These are phyloP conservation scores for Cacatua alba DNA, from an alignment of 2,113 vertebrate species.

Conservation along the genomic window DNA sequence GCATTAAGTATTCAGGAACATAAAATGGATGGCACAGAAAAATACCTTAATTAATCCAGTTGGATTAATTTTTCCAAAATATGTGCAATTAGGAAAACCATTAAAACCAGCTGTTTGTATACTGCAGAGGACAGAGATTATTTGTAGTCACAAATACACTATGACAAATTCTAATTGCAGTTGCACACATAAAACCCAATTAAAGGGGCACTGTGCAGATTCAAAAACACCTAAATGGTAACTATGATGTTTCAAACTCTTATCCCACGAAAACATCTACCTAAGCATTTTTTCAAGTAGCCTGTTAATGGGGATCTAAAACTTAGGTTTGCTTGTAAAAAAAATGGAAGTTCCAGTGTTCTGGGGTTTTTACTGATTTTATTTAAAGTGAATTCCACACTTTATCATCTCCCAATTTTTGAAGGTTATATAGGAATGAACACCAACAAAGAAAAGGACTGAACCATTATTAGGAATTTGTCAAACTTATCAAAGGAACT, in stretches of 20 bases:
- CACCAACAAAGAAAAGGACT: background rate
- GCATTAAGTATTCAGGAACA: background rate
- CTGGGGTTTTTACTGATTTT: background rate
- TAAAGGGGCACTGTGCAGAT: background rate
- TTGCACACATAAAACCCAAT: background rate
- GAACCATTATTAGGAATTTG: background rate
- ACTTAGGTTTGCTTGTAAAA: background rate
- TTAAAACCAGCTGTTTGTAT: conserved; percentile 29
- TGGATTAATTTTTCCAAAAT: background rate
- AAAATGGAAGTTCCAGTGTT: background rate
- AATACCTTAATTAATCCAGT: conserved; percentile 14
- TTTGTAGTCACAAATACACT: background rate
- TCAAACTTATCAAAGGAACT: background rate
- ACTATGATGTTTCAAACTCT: background rate
- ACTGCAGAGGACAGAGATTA: background rate
- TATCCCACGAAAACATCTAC: background rate
- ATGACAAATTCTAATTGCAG: conserved; percentile 4
- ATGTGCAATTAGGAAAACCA: conserved; percentile 15
- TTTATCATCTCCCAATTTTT: background rate
- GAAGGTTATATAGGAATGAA: background rate
- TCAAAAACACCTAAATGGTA: background rate
- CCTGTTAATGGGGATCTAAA: background rate
- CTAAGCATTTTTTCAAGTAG: background rate
- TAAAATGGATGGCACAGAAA: background rate
- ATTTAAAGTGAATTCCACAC: background rate